Conservation (phyloP, 2,113 vertebrate species). For the Zeus faber region DNA sequence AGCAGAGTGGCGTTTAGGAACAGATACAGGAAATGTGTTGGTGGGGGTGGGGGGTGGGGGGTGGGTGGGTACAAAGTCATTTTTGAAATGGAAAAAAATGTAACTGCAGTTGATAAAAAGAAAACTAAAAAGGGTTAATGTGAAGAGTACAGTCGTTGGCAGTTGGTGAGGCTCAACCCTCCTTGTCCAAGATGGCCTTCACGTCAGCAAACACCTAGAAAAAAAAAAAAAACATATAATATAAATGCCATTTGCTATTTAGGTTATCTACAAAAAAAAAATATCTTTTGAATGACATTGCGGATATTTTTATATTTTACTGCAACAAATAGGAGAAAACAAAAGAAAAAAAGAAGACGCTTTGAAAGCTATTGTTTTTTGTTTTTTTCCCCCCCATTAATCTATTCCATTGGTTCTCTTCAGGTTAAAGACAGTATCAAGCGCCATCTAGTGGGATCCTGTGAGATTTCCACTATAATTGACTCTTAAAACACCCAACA, state of each 20-base stretch:
- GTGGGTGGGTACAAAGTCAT: slow-evolving; percentile 25
- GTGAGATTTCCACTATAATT: too few relatives aligned
- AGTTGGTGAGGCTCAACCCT: slow-evolving; percentile 71
- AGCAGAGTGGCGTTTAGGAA: slow-evolving; percentile 48
- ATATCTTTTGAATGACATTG: background rate
- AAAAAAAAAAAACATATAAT: background rate
- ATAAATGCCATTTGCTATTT: background rate
- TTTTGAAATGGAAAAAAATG: slow-evolving; percentile 23
- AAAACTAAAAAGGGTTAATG: slow-evolving; percentile 28
- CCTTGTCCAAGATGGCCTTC: slow-evolving; percentile 85
- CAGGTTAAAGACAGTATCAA: too few relatives aligned
- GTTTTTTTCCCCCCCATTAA: too few relatives aligned
- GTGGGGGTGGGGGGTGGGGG: slow-evolving; percentile 1
- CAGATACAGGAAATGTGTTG: background rate
- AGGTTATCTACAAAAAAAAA: background rate
- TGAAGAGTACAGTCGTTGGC: slow-evolving; percentile 31
- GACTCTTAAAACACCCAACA: too few relatives aligned
- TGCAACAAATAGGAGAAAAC: background rate
- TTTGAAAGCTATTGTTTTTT: too few relatives aligned
- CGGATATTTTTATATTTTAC: background rate
- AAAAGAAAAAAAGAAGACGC: too few relatives aligned
- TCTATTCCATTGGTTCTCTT: background rate
- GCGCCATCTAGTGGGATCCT: too few relatives aligned
- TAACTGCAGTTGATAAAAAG: slow-evolving; percentile 12
- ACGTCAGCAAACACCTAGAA: slow-evolving; percentile 90